These are phyloP conservation scores for Panonychus citri DNA, from an alignment of 1,140 invertebrate genomes.

Conservation along the genomic window DNA sequence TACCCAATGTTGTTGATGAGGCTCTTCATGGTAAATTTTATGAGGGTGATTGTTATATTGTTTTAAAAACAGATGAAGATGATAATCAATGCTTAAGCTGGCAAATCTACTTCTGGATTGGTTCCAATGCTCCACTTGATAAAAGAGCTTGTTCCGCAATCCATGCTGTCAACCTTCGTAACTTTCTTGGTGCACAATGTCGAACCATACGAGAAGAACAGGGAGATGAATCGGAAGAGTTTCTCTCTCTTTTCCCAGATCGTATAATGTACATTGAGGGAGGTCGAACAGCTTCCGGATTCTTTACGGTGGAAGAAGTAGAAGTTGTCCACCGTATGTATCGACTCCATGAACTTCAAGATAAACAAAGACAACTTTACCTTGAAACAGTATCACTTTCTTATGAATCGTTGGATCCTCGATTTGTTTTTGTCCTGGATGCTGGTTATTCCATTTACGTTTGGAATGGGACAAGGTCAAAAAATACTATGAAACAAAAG, in stretches of 20 bases:
- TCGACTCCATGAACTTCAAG: constrained; percentile 42
- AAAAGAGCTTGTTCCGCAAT: constrained; percentile 96
- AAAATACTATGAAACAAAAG: constrained; percentile 84
- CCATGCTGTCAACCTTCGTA: constrained; percentile 91
- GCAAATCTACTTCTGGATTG: constrained; percentile 99
- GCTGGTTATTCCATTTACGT: constrained; percentile 61
- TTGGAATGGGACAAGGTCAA: constrained; percentile 73
- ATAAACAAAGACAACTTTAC: constrained; percentile 62
- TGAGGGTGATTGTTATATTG: constrained; percentile 95
- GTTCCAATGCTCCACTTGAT: constrained; percentile 78
- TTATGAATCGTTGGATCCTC: constrained; percentile 51
- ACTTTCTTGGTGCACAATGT: constrained; percentile 77
- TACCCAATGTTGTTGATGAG: constrained; percentile 60
- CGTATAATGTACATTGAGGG: constrained; percentile 92
- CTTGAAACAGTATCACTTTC: constrained; percentile 55
- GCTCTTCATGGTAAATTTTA: constrained; percentile 67
- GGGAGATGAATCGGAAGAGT: constrained; percentile 83
- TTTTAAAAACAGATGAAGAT: constrained; percentile 72
- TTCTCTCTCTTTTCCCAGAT: constrained; percentile 69
- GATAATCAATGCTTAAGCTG: constrained; percentile 59
- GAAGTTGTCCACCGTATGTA: constrained; percentile 61
- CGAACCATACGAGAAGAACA: constrained; percentile 97
- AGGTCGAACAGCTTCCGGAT: constrained; percentile 81
- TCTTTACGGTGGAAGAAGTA: constrained; percentile 87
- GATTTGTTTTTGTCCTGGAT: constrained; percentile 80